Base-by-base conservation (phyloP, 2,113 vertebrate species). In the Pontoporia blainvillei region DNA sequence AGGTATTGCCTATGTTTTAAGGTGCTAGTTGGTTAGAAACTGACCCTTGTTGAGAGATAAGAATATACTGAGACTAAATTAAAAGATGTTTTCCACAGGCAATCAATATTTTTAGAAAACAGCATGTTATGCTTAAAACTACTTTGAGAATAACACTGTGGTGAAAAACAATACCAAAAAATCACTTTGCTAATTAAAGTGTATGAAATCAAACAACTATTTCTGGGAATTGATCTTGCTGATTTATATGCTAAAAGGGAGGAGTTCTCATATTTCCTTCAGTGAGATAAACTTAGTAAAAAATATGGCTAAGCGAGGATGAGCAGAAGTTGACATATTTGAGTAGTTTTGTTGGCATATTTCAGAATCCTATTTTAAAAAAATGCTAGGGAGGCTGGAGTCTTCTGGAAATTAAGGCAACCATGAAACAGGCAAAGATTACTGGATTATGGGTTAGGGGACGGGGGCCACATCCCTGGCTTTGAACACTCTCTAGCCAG, bases 281-380 rank as follows among this genome's bases (percentile, higher is more conserved):
- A 89, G 46, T 91, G 83, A 96, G 73, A 96, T 93, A 94, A 95
- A 95, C 82, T 96, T 75, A 69, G 94, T 72, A 83, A 91, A 96
- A 97, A 97, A 94, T 96, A 89, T 97, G 96, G 93, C 89, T 31
- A 91, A 95, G 86, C 23, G 62, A 83, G 20, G 62, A 94, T 91
- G 49, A 95, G 92, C 95, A 97, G 96, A 96, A 94, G 95, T 93
- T 96, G 93, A 96, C 89, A 94, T 97, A 96, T 95, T 93, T 96
- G 89, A 96, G 94, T 41, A 64, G 78, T 97, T 93, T 96, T 88
- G 46, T 78, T 93, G 93, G 71, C 91, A 97, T 96, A 94, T 97
- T 82, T 88, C 91, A 94, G 67, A 83, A 91, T 93, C 82, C 92
- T 92, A 54, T 79, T 79, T 79, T 79, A 1, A 86, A 82, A 64